Evolutionary conservation across 2,888 invertebrate species (phyloP), one percentile per base, ranked within the genome.

Genomic region (Dasysyrphus tricinctus): DNA sequence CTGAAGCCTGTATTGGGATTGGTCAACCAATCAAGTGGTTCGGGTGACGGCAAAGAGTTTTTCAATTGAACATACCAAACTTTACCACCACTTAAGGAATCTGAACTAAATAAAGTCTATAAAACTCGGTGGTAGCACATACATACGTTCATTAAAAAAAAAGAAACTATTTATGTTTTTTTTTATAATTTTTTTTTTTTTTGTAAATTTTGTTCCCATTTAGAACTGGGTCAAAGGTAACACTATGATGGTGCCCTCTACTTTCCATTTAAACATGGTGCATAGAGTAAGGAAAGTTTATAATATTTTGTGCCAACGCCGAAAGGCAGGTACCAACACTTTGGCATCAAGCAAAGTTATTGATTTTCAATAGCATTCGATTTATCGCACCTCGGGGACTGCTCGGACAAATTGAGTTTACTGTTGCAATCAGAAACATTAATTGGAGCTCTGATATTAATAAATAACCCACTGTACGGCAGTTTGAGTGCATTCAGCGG

Each of bases 361-460:
- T 86, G 86, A 86, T 86, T 86, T 82, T 86, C 86, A 86, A 86
- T 86, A 75, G 70, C 74, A 70, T 79, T 82, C 86, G 82, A 86
- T 82, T 86, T 86, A 86, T 86, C 75, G 59, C 82, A 86, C 86
- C 86, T 86, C 75, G 32, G 86, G 78, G 86, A 86, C 78, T 78
- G 75, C 32, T 86, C 75, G 75, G 65, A 78, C 82, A 86, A 86
- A 86, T 86, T 86, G 82, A 82, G 86, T 82, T 86, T 78, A 86
- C 86, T 86, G 81, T 75, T 86, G 86, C 86, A 86, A 86, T 86
- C 86, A 86, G 86, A 86, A 75, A 78, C 86, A 86, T 86, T 86
- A 86, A 86, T 86, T 86, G 86, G 86, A 82, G 86, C 81, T 49
- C 74, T 81, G 86, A 86, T 86, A 86, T 86, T 86, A 86, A 86